Base-by-base conservation (phyloP, 2,113 vertebrate genomes). In the Taxidea taxus region DNA sequence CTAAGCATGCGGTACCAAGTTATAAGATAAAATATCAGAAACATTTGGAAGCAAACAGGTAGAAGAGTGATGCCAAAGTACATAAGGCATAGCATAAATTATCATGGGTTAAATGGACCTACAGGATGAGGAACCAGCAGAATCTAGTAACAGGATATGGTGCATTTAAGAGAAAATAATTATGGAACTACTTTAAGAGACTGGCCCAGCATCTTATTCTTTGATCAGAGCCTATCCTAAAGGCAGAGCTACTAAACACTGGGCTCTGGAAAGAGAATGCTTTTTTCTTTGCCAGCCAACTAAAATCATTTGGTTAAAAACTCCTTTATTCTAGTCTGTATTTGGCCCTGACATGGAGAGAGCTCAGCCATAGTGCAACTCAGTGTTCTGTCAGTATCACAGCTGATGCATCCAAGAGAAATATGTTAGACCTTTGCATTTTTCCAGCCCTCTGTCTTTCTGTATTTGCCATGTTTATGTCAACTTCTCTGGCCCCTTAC, bases 291-390 rank as follows among this genome's bases (percentile, higher is more conserved):
- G 39, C 37, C 81, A 94, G 42, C 31, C 27, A 87, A 68, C 62
- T 96, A 85, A 96, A 96, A 89, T 78, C 13, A 8, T 70, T 96
- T 94, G 72, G 20, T 83, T 96, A 87, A 96, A 94, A 97, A 77
- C 14, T 56, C 66, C 87, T 95, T 93, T 60, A 86, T 97, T 94
- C 60, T 95, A 54, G 68, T 94, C 54, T 83, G 6, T 90, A 75
- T 80, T 94, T 97, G 74, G 51, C 49, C 49, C 25, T 56, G 37
- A 3, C 27, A 29, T n/a, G 74, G 58, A 83, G 86, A 62, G 66
- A 91, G 4, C 47, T 93, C 75, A 66, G 66, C 75, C 89, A 62
- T 56, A 83, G 14, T 58, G 49, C 29, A 62, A 18, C 74, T 60
- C 39, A 60, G 27, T 56, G n/a, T 11, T 91, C n/a, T 90, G 70